Percentiles rank a stretch among this genome's conserved stretches.
phyloP scores from a whole-genome alignment of 1,140 invertebrate species.

The Polypedilum pembai region DNA sequence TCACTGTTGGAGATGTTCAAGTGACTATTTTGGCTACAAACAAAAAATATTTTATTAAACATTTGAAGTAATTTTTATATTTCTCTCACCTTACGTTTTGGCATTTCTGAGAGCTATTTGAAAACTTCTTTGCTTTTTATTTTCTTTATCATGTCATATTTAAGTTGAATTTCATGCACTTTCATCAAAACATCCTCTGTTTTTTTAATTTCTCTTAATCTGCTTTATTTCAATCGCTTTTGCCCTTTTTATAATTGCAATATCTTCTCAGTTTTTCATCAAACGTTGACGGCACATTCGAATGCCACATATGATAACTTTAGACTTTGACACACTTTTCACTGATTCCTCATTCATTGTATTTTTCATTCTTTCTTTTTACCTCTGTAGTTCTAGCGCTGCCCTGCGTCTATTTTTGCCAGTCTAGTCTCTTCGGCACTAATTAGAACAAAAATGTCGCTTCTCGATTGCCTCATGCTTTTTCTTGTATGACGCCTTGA shows the following conservation, averaged over 20 bases:
- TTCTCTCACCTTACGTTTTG: neutral
- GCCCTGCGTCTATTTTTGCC: neutral
- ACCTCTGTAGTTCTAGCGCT: neutral
- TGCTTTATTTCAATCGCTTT: neutral
- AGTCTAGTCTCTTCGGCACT: neutral
- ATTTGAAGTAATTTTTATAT: neutral
- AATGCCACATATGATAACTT: neutral
- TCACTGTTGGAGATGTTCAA: neutral
- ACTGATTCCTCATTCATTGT: neutral
- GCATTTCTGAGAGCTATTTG: neutral
- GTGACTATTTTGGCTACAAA: neutral
- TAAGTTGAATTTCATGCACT: neutral
- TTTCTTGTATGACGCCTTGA: neutral
- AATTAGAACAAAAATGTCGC: neutral
- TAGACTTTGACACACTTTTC: neutral
- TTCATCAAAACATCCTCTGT: neutral
- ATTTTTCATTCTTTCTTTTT: neutral
- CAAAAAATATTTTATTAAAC: neutral
- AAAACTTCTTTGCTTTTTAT: neutral
- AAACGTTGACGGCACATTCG: neutral
- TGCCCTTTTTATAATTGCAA: neutral
- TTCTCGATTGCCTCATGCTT: neutral
- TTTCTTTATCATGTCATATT: constrained; percentile 1
- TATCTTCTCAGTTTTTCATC: neutral
- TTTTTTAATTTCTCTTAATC: neutral